Evolutionary conservation across 2,797 vertebrate genomes (phyloP).

Genomic region (Paguma larvata): DNA sequence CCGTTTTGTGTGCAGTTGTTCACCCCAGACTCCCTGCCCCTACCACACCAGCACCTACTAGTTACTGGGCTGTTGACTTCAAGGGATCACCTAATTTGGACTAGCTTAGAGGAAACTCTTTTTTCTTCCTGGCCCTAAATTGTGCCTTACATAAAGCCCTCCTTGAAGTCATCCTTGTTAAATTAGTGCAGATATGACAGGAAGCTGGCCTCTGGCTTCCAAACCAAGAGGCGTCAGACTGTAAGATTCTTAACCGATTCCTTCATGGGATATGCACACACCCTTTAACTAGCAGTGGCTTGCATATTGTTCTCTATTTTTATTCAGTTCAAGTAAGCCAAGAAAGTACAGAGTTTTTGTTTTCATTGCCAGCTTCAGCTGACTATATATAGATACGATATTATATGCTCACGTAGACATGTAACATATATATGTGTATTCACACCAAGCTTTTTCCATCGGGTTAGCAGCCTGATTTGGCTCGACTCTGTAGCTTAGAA

Average conservation of each 20-base stretch:
- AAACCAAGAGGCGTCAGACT: background rate
- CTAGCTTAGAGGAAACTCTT: background rate
- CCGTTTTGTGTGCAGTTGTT: background rate
- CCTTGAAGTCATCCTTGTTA: background rate
- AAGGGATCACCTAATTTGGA: background rate
- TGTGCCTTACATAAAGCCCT: background rate
- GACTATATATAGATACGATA: constrained; percentile 38
- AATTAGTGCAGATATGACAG: background rate
- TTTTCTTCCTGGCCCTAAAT: constrained; percentile 22
- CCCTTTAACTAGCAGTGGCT: background rate
- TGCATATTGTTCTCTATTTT: constrained; percentile 49
- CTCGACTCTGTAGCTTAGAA: background rate
- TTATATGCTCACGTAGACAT: background rate
- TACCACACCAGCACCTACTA: background rate
- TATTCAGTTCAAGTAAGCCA: constrained; percentile 50
- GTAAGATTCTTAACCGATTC: background rate
- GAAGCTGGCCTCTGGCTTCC: background rate
- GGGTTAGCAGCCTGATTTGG: background rate
- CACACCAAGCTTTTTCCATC: background rate
- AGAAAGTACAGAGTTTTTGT: constrained; percentile 43
- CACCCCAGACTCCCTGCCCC: background rate
- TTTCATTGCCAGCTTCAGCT: constrained; percentile 42
- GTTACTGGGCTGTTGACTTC: background rate
- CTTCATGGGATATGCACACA: background rate
- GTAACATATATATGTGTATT: background rate